Conservation (phyloP, 1,140 invertebrate genomes). For the Acromyrmex echinatior region DNA sequence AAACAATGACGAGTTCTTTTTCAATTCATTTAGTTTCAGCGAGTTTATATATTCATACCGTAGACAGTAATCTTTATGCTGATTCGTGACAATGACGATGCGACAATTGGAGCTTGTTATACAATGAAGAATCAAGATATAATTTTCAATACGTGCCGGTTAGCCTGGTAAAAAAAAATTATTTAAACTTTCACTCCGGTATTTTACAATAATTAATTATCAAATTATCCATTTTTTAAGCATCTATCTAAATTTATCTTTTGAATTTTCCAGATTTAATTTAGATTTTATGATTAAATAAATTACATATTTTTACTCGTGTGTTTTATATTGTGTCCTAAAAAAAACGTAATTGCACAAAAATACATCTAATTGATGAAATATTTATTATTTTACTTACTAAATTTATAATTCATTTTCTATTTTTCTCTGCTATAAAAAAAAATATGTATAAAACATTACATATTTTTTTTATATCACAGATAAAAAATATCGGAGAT, state of each 20-base stretch:
- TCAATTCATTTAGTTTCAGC: neutral
- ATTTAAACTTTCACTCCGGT: neutral
- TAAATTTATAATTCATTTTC: neutral
- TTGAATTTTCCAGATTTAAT: neutral
- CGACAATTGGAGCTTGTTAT: slow-evolving; percentile 25
- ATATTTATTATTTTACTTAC: neutral
- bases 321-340: neutral
- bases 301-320: neutral
- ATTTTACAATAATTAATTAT: neutral
- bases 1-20: neutral
- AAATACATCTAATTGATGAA: neutral
- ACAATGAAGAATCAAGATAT: slow-evolving; percentile 15
- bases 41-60: neutral
- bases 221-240: neutral
- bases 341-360: neutral
- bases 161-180: neutral
- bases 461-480: too few species aligned
- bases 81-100: slow-evolving; percentile 14
- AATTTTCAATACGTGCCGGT: neutral
- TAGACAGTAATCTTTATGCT: slow-evolving; percentile 4
- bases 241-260: too few species aligned
- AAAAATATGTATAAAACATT: too few species aligned
- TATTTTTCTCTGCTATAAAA: too few species aligned
- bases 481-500: too few species aligned
- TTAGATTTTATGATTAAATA: neutral